Conservation (phyloP, 1,140 invertebrate genomes). For the Penaeus indicus region DNA sequence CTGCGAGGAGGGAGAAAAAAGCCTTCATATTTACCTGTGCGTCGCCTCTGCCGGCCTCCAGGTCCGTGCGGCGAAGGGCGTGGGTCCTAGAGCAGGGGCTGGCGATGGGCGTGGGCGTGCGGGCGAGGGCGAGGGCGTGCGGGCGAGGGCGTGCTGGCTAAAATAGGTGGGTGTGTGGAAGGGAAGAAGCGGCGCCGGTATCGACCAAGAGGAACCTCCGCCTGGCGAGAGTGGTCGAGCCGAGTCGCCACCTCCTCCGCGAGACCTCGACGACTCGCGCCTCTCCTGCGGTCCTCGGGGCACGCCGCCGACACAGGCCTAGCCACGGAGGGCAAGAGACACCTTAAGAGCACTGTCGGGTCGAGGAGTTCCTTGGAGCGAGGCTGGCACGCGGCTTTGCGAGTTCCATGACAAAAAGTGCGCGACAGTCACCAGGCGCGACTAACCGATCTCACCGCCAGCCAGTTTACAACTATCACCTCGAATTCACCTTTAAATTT, state of each 20-base stretch:
- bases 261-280: neutral
- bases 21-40: constrained; percentile 46
- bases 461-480: constrained; percentile 40
- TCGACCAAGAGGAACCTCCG: constrained; percentile 54
- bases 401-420: constrained; percentile 58
- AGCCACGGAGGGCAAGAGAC: neutral
- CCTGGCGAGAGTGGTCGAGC: constrained; percentile 60
- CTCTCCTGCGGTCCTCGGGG: too few species aligned
- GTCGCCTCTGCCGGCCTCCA: constrained; percentile 48
- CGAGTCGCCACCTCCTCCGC: constrained; percentile 43
- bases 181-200: constrained; percentile 55
- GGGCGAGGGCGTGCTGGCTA: constrained; percentile 54
- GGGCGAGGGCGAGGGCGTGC: constrained; percentile 53
- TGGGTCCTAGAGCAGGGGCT: constrained; percentile 11
- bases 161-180: constrained; percentile 60
- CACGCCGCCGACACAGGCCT: neutral
- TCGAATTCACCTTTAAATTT: constrained; percentile 49
- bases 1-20: neutral
- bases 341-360: too few species aligned
- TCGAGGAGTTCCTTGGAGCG: neutral
- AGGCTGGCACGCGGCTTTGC: constrained; percentile 27
- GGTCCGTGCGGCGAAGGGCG: constrained; percentile 49
- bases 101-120: constrained; percentile 45
- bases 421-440: constrained; percentile 53
- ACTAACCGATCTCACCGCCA: constrained; percentile 53